Evolutionary conservation across 2,888 invertebrate species (phyloP).

Genomic region (Nomada hirtipes): DNA sequence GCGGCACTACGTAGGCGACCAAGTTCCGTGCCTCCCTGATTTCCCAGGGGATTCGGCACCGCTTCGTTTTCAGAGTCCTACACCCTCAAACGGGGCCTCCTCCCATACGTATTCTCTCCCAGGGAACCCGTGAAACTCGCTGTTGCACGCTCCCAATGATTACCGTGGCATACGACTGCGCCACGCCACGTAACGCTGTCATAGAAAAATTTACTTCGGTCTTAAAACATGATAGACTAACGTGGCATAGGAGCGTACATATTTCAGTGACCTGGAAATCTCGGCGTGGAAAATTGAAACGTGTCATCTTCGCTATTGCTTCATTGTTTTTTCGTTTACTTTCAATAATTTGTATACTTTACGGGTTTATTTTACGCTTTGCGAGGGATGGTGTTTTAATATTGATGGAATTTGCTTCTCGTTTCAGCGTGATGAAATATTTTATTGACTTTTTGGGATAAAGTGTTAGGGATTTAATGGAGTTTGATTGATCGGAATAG

Average conservation of each 20-base stretch:
- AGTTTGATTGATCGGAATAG: too few relatives aligned
- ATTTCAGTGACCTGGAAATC: too few relatives aligned
- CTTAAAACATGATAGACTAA: neutral
- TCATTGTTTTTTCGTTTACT: neutral
- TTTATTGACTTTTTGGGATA: too few relatives aligned
- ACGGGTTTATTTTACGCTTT: neutral
- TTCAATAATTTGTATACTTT: neutral
- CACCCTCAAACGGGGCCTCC: slow-evolving; percentile 60
- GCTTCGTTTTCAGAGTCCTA: slow-evolving; percentile 61
- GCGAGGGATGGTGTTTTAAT: neutral
- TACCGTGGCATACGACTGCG: slow-evolving; percentile 55
- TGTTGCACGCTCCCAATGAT: slow-evolving; percentile 51
- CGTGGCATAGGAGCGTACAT: too few relatives aligned
- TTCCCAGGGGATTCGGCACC: slow-evolving; percentile 78
- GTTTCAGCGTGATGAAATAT: too few relatives aligned
- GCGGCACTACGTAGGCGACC: slow-evolving; percentile 58
- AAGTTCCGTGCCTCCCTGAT: slow-evolving; percentile 79
- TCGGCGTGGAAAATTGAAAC: too few relatives aligned
- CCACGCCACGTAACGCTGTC: slow-evolving; percentile 31
- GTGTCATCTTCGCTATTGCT: too few relatives aligned
- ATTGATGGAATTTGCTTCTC: too few relatives aligned
- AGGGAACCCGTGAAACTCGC: slow-evolving; percentile 53
- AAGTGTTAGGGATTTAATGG: too few relatives aligned
- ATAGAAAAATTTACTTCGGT: slow-evolving; percentile 26
- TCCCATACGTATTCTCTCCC: slow-evolving; percentile 52